Evolutionary conservation across 1,140 invertebrate species (phyloP).

Genomic region (Drosophila orosa): DNA sequence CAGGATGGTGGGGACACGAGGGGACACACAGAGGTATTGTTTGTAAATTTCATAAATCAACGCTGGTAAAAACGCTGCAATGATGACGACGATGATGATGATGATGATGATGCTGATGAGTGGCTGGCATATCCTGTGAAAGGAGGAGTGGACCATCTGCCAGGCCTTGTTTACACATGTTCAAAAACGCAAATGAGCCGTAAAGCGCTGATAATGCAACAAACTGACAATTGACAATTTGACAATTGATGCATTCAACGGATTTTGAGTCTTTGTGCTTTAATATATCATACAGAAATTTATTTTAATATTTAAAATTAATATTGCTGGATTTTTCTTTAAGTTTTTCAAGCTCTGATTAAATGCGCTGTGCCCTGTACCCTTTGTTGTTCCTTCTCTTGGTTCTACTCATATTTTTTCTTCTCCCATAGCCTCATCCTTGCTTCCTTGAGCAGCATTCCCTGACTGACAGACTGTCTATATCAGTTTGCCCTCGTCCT

Average conservation of each 20-base stretch:
- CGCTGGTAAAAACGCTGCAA: constrained; percentile 51
- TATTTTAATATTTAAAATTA: background rate
- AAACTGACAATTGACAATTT: constrained; percentile 72
- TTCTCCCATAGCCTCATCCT: background rate
- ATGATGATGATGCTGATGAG: constrained; percentile 38
- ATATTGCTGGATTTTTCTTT: background rate
- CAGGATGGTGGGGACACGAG: background rate
- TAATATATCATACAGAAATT: background rate
- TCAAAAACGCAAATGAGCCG: constrained; percentile 78
- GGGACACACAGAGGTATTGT: constrained; percentile 17
- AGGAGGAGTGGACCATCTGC: constrained; percentile 15
- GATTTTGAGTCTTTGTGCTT: background rate
- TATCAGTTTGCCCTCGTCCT: constrained; percentile 17
- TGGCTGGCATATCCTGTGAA: constrained; percentile 34
- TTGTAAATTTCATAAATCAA: constrained; percentile 76
- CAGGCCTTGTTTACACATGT: constrained; percentile 76
- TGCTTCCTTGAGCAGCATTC: constrained; percentile 10
- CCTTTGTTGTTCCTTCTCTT: constrained; percentile 6
- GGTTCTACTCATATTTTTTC: background rate
- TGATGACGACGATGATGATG: constrained; percentile 21
- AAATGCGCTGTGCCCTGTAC: no score
- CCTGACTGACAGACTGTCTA: background rate
- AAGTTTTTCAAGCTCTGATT: background rate
- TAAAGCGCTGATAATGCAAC: constrained; percentile 77
- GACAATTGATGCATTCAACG: constrained; percentile 14